Evolutionary conservation across 2,888 invertebrate species (phyloP).

Genomic region (Hanleya hanleyi): DNA sequence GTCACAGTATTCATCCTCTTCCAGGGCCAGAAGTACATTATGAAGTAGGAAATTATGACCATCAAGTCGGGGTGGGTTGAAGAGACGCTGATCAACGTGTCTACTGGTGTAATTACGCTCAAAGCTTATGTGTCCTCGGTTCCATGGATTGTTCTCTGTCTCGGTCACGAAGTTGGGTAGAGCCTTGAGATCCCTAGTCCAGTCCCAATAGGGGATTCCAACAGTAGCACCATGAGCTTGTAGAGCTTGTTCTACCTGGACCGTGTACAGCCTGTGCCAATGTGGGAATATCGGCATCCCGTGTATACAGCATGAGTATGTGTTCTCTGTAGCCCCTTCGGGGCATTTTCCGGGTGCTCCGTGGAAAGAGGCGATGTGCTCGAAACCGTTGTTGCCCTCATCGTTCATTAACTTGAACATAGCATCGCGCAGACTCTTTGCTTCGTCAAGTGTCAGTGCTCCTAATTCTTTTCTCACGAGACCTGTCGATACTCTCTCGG

Average conservation of each 20-base stretch:
- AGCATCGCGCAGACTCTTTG: conserved; percentile 32
- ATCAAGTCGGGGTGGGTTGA: conserved; percentile 4
- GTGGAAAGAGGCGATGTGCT: conserved; percentile 26
- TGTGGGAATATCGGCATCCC: conserved; percentile 44
- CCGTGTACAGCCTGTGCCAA: conserved; percentile 41
- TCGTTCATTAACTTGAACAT: conserved; percentile 30
- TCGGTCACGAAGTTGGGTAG: conserved; percentile 24
- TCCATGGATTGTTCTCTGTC: conserved; percentile 19
- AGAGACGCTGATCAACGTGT: conserved; percentile 8
- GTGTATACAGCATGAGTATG: conserved; percentile 38
- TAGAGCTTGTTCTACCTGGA: conserved; percentile 15
- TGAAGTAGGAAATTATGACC: conserved; percentile 12
- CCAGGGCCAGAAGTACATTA: conserved; percentile 10
- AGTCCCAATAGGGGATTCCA: conserved; percentile 24
- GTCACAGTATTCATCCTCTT: conserved; percentile 18
- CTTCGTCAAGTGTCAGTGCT: conserved; percentile 31
- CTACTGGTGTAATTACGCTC: conserved; percentile 8
- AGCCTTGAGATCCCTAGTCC: conserved; percentile 3
- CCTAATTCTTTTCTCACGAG: conserved; percentile 39
- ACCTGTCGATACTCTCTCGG: not conserved
- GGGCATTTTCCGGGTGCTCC: conserved; percentile 35
- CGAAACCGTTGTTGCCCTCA: conserved; percentile 28
- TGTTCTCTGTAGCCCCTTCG: not conserved
- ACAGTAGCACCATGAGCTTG: not conserved
- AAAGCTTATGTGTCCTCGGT: conserved; percentile 12